Evolutionary conservation across 2,888 invertebrate genomes (phyloP).

Genomic region (Pristionchus fissidentatus): DNA sequence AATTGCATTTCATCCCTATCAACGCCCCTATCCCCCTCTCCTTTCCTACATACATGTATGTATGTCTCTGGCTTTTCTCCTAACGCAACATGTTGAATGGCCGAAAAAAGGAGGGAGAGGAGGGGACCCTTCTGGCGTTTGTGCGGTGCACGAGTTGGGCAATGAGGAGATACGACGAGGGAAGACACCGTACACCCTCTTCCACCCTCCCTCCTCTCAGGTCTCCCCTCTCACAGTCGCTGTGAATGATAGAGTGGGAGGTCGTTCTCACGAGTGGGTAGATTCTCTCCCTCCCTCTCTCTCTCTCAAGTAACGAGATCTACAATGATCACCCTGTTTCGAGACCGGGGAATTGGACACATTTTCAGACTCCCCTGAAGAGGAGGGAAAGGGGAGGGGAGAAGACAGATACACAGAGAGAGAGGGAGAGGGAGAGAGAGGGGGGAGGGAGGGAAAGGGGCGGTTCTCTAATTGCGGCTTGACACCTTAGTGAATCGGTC

Average conservation of each 20-base stretch:
- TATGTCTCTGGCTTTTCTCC: conserved; percentile 11
- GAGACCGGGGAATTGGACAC: conserved; percentile 8
- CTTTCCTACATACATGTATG: too few relatives aligned
- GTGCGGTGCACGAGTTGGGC: neutral
- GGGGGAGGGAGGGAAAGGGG: conserved; percentile 18
- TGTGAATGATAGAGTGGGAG: neutral
- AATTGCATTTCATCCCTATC: conserved; percentile 42
- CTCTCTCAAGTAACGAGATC: neutral
- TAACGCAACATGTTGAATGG: conserved; percentile 31
- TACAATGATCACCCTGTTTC: conserved; percentile 30
- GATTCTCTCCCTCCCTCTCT: neutral
- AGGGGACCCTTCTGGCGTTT: conserved; percentile 31
- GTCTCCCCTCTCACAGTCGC: neutral
- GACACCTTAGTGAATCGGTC: conserved; percentile 49
- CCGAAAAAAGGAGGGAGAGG: conserved; percentile 3
- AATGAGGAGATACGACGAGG: neutral
- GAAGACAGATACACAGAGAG: conserved; percentile 20
- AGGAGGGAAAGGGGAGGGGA: neutral
- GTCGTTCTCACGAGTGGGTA: neutral
- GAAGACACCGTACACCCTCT: conserved; percentile 10
- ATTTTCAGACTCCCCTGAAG: conserved; percentile 11
- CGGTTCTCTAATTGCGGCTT: conserved; percentile 46
- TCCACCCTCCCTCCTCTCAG: neutral
- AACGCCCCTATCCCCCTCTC: neutral
- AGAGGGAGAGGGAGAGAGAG: conserved; percentile 23